These are phyloP conservation scores for Oscheius onirici DNA, from an alignment of 2,888 invertebrate species.

Conservation along the genomic window DNA sequence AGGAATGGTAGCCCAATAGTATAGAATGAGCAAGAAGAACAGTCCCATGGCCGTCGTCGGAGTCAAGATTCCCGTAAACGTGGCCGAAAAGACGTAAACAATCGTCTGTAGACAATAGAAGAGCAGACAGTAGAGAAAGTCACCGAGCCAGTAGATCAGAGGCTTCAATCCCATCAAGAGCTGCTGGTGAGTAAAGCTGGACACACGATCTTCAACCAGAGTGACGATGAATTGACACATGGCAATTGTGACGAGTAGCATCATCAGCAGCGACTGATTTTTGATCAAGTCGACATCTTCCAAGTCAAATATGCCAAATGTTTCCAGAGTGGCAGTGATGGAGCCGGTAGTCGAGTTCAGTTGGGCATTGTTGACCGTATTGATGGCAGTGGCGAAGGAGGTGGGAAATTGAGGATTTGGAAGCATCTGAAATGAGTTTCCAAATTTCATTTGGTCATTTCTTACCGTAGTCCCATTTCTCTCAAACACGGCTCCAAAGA, in stretches of 20 bases:
- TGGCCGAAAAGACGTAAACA: conserved; percentile 27
- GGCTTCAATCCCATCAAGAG: conserved; percentile 55
- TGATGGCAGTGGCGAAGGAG: not conserved
- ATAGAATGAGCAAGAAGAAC: no score
- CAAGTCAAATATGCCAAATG: not conserved
- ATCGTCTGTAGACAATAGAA: conserved; percentile 16
- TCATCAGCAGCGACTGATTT: not conserved
- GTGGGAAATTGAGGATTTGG: no score
- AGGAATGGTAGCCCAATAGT: no score
- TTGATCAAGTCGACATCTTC: not conserved
- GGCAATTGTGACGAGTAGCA: conserved; percentile 40
- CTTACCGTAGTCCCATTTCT: no score
- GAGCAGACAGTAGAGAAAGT: conserved; percentile 2
- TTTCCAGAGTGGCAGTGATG: not conserved
- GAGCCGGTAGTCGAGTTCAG: not conserved
- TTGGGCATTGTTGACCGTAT: not conserved
- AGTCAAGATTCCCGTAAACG: no score
- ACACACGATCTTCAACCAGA: conserved; percentile 53
- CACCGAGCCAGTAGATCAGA: conserved; percentile 51
- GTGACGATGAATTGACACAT: conserved; percentile 47
- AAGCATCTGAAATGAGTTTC: no score
- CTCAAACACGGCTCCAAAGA: no score
- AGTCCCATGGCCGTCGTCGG: no score
- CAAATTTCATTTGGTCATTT: no score
- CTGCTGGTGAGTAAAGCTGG: conserved; percentile 61